Percentiles rank a stretch among this genome's conserved stretches.
These are phyloP conservation scores for Buathra laborator DNA, from an alignment of 2,888 invertebrate species.

Conservation along the genomic window DNA sequence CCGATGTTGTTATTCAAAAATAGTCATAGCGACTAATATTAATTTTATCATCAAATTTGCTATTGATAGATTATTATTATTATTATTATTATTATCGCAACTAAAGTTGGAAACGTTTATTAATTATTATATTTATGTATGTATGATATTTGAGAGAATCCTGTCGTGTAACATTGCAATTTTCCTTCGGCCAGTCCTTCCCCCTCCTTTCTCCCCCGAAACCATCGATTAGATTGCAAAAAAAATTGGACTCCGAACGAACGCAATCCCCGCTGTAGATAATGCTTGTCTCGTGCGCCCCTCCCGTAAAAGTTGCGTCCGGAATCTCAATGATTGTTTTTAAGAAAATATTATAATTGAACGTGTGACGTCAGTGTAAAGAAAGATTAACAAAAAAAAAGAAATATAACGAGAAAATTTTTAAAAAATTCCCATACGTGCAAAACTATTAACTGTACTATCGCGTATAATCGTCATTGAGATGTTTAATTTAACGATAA, in stretches of 20 bases:
- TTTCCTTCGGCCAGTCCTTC: conserved; percentile 56
- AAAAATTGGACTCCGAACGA: conserved; percentile 75
- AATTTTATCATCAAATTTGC: conserved; percentile 53
- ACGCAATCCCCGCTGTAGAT: conserved; percentile 77
- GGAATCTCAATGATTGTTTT: conserved; percentile 40
- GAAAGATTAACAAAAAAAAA: not conserved
- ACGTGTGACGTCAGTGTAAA: conserved; percentile 25
- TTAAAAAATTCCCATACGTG: conserved; percentile 40
- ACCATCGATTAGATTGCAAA: conserved; percentile 56
- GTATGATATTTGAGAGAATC: conserved; percentile 66
- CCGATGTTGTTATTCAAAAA: conserved; percentile 58
- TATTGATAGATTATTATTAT: conserved; percentile 71
- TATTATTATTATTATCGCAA: conserved; percentile 72
- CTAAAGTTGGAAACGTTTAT: conserved; percentile 65
- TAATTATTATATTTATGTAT: conserved; percentile 79
- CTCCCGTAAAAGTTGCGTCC: conserved; percentile 50
- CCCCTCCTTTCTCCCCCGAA: conserved; percentile 15
- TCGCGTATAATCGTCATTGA: conserved; percentile 76
- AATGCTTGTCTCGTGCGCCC: conserved; percentile 78
- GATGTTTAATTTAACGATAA: conserved; percentile 65
- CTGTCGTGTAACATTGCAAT: conserved; percentile 81
- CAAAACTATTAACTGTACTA: conserved; percentile 18
- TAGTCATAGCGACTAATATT: conserved; percentile 58
- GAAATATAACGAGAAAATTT: conserved; percentile 3
- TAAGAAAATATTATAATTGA: not conserved